Base-by-base conservation (phyloP, 1,140 invertebrate genomes). In the Teleopsis dalmanni region DNA sequence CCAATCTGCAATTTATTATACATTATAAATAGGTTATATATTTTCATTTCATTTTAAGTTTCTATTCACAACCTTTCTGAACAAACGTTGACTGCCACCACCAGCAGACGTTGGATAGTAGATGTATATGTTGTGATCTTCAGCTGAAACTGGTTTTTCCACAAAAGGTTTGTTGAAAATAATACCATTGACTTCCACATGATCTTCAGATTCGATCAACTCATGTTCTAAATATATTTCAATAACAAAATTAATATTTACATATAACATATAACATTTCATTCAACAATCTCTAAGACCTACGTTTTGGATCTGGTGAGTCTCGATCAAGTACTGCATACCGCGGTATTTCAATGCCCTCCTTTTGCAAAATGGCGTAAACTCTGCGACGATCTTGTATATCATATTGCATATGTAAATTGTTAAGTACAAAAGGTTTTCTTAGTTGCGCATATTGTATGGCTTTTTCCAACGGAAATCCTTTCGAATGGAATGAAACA, bases 101-200 rank as follows among this genome's bases (percentile, higher is more conserved):
- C 97, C 97, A n/a, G 95, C 97, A 4, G 91, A 94, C 4, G 92
- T 93, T 1, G 96, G 97, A 75, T 98, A 99, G 73, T 99, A 99
- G 59, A 99, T 99, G 71, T 98, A 98, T 65, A 99, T 97, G 71
- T 99, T 99, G 72, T 99, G 97, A 75, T 99, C 95, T 75, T 99
- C 97, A 1, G 97, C 97, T 18, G 91, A 96, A 2, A 79, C 77
- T 4, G 67, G 67, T 18, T 70, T 70, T 33, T 99, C 97, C 1
- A 99, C 97, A 77, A 99, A 99, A 0, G 97, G 97, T 70, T 98
- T 99, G 66, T 97, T 96, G 64, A 99, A 99, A 3, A 90, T 84
- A 19, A 93, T 82, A 4, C 95, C 95, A 72, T 98, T 95, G 5
- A 99, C 91, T 75, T 99, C 96, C 9, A 99, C 95, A 60, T 97